Base-by-base conservation (phyloP, 2,797 vertebrate genomes). In the Phrynocephalus forsythii region DNA sequence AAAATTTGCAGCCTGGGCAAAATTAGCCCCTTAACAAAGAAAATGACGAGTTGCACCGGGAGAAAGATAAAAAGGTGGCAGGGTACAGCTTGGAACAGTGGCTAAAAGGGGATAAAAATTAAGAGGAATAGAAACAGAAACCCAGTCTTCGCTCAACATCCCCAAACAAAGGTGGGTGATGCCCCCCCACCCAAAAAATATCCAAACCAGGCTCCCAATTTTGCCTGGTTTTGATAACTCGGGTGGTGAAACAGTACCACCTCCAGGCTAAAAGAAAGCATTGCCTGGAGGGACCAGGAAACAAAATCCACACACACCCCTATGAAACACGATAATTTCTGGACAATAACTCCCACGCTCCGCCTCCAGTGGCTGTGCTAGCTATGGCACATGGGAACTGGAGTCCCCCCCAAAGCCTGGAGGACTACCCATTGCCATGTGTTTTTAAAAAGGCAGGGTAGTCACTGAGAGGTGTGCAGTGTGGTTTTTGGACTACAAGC, bases 101-200 rank as follows among this genome's bases (percentile, higher is more conserved):
- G 1, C 33, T 2, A 28, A 24, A n/a, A 10, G 0, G 24, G 26
- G 13, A 5, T 63, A 20, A 1, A 63, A 2, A 63, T 9, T 10
- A 18, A 63, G 5, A 63, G 60, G 60, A 18, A 5, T 5, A 5
- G 13, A 22, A 26, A 67, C 33, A 22, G 38, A 38, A 22, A 3
- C 33, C 20, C 10, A 13, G 6, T 80, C 50, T 20, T 24, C 2
- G 11, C 0, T 4, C 5, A 50, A 16, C 8, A 28, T 67, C 72
- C 72, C 3, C 11, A 8, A 26, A 28, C 48, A 1, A 10, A 24
- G 44, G 5, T 18, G 28, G 28, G 15, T 1, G 24, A 26, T 3
- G 6, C 1, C 18, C 20, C 16, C 24, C 28, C 44, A n/a, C n/a
- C 16, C 24, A 81, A 33, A 24, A 44, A 44, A 44, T 44, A 16